These are phyloP conservation scores for Temnothorax longispinosus DNA, from an alignment of 1,140 invertebrate genomes.

Conservation along the genomic window DNA sequence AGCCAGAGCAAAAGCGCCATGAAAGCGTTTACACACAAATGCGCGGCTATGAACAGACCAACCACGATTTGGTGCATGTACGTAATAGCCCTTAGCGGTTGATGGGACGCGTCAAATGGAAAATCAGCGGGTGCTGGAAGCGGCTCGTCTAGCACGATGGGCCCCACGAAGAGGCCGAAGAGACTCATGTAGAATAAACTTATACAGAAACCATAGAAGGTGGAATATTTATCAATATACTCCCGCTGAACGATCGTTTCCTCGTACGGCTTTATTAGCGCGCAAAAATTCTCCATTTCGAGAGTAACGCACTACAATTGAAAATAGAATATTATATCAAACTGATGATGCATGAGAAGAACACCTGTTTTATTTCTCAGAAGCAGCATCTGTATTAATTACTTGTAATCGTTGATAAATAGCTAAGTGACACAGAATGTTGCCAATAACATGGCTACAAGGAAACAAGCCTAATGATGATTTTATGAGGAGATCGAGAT, in stretches of 20 bases:
- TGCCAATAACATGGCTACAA: conserved; percentile 11
- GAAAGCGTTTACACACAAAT: conserved; percentile 33
- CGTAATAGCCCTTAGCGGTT: conserved; percentile 24
- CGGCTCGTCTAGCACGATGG: conserved; percentile 59
- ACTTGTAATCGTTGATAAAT: conserved; percentile 38
- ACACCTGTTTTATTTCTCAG: background rate
- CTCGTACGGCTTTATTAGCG: background rate
- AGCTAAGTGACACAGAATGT: conserved; percentile 11
- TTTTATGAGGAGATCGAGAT: conserved; percentile 10
- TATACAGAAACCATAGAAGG: conserved; percentile 61
- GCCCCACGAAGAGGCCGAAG: conserved; percentile 57
- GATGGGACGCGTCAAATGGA: conserved; percentile 50
- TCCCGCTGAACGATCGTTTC: conserved; percentile 16
- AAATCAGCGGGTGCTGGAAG: conserved; percentile 33
- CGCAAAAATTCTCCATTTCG: conserved; percentile 34
- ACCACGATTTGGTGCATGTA: conserved; percentile 33
- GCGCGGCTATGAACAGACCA: background rate
- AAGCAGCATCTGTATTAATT: conserved; percentile 1
- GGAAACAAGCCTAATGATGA: conserved; percentile 2
- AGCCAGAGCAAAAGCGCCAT: conserved; percentile 53
- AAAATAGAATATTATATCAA: background rate
- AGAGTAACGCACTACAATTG: conserved; percentile 18
- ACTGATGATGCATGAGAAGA: background rate
- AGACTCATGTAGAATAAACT: conserved; percentile 66
- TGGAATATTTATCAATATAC: conserved; percentile 22